Evolutionary conservation across 1,140 invertebrate species (phyloP).

Genomic region (Drosophila melanogaster): DNA sequence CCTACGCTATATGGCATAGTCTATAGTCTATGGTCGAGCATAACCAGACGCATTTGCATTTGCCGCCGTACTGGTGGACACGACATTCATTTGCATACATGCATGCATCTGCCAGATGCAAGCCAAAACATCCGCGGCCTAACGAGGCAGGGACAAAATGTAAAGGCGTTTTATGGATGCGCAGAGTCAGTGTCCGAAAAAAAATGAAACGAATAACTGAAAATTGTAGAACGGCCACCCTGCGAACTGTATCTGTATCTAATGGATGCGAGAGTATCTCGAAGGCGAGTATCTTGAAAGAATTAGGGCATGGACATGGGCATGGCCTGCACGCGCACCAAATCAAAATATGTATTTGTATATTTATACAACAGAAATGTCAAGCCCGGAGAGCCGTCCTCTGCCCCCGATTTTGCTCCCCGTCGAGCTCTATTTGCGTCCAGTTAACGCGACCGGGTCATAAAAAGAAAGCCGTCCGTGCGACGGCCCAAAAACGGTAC

Average conservation of each 20-base stretch:
- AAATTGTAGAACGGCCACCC: conserved; percentile 22
- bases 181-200: conserved; percentile 13
- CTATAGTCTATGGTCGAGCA: conserved; percentile 43
- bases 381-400: conserved; percentile 26
- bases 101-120: conserved; percentile 57
- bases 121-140: conserved; percentile 15
- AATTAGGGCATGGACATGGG: conserved; percentile 42
- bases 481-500: conserved; percentile 22
- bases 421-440: conserved; percentile 76
- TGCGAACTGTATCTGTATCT: conserved; percentile 33
- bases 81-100: conserved; percentile 32
- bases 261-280: conserved; percentile 24
- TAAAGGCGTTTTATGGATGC: conserved; percentile 61
- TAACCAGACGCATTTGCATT: conserved; percentile 61
- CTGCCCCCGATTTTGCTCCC: conserved; percentile 12
- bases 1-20: conserved; percentile 5
- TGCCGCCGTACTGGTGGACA: conserved; percentile 15
- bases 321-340: conserved; percentile 72
- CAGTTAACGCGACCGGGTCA: conserved; percentile 73
- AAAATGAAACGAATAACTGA: neutral
- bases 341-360: conserved; percentile 76
- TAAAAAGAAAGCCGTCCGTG: conserved; percentile 70
- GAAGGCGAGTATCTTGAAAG: conserved; percentile 8
- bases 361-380: conserved; percentile 68
- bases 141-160: conserved; percentile 41